Evolutionary conservation across 2,888 invertebrate species (phyloP), one percentile per base, ranked within the genome.

Genomic region (Portevinia maculata): DNA sequence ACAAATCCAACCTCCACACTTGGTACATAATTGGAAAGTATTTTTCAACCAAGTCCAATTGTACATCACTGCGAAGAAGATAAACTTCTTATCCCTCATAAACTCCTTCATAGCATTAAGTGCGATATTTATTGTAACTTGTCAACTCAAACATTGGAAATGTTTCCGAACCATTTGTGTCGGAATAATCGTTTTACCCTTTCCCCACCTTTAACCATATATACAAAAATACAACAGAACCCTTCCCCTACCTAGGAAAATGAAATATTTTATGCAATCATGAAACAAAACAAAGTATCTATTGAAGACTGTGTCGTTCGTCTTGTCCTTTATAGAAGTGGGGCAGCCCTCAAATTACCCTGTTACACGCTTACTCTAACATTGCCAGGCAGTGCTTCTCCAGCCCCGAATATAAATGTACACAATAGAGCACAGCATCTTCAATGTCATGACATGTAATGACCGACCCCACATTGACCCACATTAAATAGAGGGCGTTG

Each of bases 381-480:
- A 74, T 65, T 19, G 13, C 55, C 65, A 50, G 44, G 44, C 52
- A 44, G 19, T 50, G 9, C 44, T 11, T 15, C 41, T 28, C 34
- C 41, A 24, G 34, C 9, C 73, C n/a, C n/a, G n/a, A n/a, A 52
- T 15, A 53, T 3, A n/a, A n/a, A 52, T 9, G 24, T 2, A 21
- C 7, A 62, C 9, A 24, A 28, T 17, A 30, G 5, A 50, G 30
- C 28, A 39, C 17, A 81, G 59, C 70, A 65, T 83, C 83, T 78
- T 78, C 83, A 83, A 83, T 83, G 83, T 78, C 71, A 83, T 46
- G 71, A 67, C 55, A 78, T 24, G 71, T 78, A 78, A 78, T 67
- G 78, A 83, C 70, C 70, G 71, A 76, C 83, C 78, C 83, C 69
- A 76, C 83, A 57, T 83, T 83, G 83, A 83, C 83, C 83, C 71